A percentile compares a stretch with the other conserved stretches of the same genome.
These are phyloP conservation scores for Hybos culiciformis DNA, from an alignment of 2,888 invertebrate genomes.

Conservation along the genomic window DNA sequence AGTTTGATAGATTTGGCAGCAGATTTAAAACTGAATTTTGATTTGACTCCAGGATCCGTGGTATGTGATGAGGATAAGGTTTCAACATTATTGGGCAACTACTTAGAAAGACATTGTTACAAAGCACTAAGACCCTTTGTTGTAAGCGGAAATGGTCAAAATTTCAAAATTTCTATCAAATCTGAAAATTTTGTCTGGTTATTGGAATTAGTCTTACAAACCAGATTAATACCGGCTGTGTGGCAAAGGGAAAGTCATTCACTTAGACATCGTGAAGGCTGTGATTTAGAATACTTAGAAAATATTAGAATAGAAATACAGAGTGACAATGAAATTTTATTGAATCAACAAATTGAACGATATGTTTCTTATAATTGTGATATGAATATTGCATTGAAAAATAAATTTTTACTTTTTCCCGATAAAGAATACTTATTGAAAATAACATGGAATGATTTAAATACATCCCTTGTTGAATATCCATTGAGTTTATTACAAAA, in stretches of 20 bases:
- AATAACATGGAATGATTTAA: constrained; percentile 24
- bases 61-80: neutral
- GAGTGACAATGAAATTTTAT: too few relatives aligned
- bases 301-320: constrained; percentile 26
- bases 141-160: constrained; percentile 22
- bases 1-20: constrained; percentile 9
- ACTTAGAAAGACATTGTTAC: constrained; percentile 29
- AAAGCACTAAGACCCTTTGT: constrained; percentile 32
- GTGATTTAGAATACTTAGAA: constrained; percentile 26
- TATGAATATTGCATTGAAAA: constrained; percentile 25
- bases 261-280: neutral
- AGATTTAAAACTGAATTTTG: neutral
- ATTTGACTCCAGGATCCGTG: neutral
- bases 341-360: neutral
- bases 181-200: constrained; percentile 30
- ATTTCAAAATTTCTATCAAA: constrained; percentile 25
- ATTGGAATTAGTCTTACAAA: constrained; percentile 25
- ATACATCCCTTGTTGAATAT: constrained; percentile 31
- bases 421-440: constrained; percentile 28
- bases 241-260: constrained; percentile 19
- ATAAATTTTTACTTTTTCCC: constrained; percentile 27
- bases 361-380: constrained; percentile 27
- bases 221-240: constrained; percentile 31
- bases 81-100: constrained; percentile 1
- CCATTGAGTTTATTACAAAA: constrained; percentile 31